Base-by-base conservation (phyloP, 2,888 invertebrate genomes). In the Mechanitis messenoides region DNA sequence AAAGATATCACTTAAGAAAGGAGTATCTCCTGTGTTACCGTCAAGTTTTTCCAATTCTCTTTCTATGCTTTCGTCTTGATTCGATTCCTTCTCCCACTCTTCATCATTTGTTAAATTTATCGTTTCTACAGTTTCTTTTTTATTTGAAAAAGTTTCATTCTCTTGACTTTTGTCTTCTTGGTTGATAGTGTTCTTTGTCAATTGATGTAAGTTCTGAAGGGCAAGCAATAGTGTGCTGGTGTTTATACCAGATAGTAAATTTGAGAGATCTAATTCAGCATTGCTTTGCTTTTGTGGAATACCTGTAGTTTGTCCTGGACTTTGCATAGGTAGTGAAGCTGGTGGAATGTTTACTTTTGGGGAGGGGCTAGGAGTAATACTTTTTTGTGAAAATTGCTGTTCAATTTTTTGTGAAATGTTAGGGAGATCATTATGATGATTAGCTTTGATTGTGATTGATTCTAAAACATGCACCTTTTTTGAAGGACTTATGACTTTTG, bases 1-100 rank as follows among this genome's bases (percentile, higher is more conserved):
- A 73, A 91, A 91, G 68, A 90, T 90, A 67, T 91, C 91, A 68
- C 87, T 84, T 75, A 90, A 76, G 80, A 89, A 90, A 68, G 89
- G 87, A 54, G 89, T 87, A 45, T 86, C 85, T 1, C 79, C 81
- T n/a, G 84, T 77, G 59, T 74, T 76, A 2, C 89, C 85, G 68
- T 89, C 87, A 68, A 89, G 62, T 63, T 72, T 77, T 68, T 84
- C 77, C 38, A 89, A 71, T 68, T 85, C 80, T 57, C 83, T 78
- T 66, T 90, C 89, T 60, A 88, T 88, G 63, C 82, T 85, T 45
- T 81, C 84, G 54, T 85, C 90, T 66, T 75, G 73, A 56, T 79
- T 78, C 1, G 88, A 83, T 72, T 88, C 90, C 60, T 79, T 83
- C 65, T 89, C 89, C 86, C 87, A 88, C 3, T 87, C 86, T 65